Conservation (phyloP, 2,113 vertebrate genomes). For the Tonatia bakeri region DNA sequence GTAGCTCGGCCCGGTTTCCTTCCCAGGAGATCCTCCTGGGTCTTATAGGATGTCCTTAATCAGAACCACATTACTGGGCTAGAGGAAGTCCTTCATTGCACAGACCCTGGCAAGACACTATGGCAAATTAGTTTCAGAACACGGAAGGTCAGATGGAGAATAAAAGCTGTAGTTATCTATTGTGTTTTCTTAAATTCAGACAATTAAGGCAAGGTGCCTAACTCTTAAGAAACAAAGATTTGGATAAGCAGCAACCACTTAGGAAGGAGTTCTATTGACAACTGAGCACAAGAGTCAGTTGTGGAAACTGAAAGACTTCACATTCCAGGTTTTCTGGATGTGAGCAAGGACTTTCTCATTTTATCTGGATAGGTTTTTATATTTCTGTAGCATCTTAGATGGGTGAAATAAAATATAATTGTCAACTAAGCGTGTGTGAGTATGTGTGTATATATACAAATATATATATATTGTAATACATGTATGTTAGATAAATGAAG, state of each 20-base stretch:
- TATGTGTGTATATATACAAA: neutral
- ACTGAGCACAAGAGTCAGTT: neutral
- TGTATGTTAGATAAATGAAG: neutral
- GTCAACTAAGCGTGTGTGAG: slow-evolving; percentile 35
- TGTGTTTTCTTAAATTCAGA: slow-evolving; percentile 75
- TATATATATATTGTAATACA: neutral
- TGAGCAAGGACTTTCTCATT: neutral
- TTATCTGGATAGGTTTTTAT: neutral
- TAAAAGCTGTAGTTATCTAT: slow-evolving; percentile 76
- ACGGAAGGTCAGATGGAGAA: slow-evolving; percentile 78
- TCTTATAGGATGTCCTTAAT: slow-evolving; percentile 91
- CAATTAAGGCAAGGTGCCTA: slow-evolving; percentile 60
- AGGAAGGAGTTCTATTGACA: slow-evolving; percentile 5
- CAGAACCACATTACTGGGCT: slow-evolving; percentile 90
- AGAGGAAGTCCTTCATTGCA: slow-evolving; percentile 91
- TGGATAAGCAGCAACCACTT: slow-evolving; percentile 43
- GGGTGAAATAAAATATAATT: neutral
- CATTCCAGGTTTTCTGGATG: neutral
- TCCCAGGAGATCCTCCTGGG: slow-evolving; percentile 82
- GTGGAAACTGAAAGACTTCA: neutral
- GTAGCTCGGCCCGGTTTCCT: slow-evolving; percentile 82
- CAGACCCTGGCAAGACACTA: slow-evolving; percentile 79
- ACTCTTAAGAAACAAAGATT: slow-evolving; percentile 39
- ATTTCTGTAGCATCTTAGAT: neutral
- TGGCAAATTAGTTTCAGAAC: slow-evolving; percentile 88